phyloP scores from a whole-genome alignment of 2,888 invertebrate species.

The Crocallis elinguaria region DNA sequence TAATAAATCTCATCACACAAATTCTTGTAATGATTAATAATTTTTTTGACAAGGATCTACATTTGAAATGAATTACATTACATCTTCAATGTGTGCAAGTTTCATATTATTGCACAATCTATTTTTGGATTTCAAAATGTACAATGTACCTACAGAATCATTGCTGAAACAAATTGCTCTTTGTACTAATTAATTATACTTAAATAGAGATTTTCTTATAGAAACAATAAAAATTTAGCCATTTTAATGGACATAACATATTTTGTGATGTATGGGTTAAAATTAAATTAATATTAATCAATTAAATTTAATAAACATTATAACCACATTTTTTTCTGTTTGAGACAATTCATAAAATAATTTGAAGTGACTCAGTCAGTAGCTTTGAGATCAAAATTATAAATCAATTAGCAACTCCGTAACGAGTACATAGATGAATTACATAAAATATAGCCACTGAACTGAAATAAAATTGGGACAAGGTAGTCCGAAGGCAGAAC shows the following conservation, averaged over 20 bases:
- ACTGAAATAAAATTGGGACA: not conserved
- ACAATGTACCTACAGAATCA: constrained; percentile 15
- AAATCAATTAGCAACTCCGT: constrained; percentile 49
- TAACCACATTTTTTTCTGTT: constrained; percentile 3
- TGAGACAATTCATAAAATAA: constrained; percentile 29
- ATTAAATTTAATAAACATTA: constrained; percentile 13
- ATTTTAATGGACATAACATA: constrained; percentile 40
- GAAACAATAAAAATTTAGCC: constrained; percentile 54
- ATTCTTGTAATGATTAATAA: constrained; percentile 54
- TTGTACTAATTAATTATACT: constrained; percentile 77
- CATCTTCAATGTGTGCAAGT: constrained; percentile 43
- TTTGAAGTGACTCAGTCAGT: constrained; percentile 52
- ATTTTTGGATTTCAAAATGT: constrained; percentile 45
- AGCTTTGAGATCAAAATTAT: constrained; percentile 68
- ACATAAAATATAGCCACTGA: constrained; percentile 4
- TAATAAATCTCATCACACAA: constrained; percentile 75
- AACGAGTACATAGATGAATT: not conserved
- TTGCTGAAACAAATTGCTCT: constrained; percentile 45
- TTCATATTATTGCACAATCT: constrained; percentile 68
- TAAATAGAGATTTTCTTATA: constrained; percentile 47
- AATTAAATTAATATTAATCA: not conserved
- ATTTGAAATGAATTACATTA: constrained; percentile 41
- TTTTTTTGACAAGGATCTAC: constrained; percentile 50
- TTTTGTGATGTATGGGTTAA: constrained; percentile 54
- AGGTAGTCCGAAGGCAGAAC: not conserved